phyloP scores from a whole-genome alignment of 2,888 invertebrate genomes.

The Peribatodes rhomboidaria region DNA sequence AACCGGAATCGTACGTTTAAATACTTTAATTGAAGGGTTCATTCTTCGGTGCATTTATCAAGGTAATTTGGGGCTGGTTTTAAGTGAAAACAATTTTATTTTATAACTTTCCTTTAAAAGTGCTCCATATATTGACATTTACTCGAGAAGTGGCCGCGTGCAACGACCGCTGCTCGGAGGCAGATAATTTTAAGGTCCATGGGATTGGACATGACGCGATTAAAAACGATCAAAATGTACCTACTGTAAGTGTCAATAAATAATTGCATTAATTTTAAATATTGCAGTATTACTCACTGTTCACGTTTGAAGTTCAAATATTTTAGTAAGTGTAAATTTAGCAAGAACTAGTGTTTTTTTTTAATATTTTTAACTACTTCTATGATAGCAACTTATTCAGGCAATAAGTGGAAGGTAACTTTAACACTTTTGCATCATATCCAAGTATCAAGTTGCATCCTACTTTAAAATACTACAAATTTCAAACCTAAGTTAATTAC shows the following conservation, averaged over 20 bases:
- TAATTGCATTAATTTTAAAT: background rate
- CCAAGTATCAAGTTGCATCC: background rate
- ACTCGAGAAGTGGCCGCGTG: constrained; percentile 47
- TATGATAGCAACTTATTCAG: too few relatives aligned
- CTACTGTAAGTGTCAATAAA: background rate
- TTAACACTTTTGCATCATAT: too few relatives aligned
- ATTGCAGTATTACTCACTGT: background rate
- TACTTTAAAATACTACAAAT: background rate
- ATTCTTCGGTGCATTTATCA: constrained; percentile 68
- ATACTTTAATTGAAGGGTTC: constrained; percentile 75
- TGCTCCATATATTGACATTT: constrained; percentile 79
- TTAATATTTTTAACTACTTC: too few relatives aligned
- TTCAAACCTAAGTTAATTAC: background rate
- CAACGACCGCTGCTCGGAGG: constrained; percentile 27
- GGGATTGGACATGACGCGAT: background rate
- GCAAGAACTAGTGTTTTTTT: too few relatives aligned
- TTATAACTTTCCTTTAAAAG: constrained; percentile 72
- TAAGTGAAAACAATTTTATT: constrained; percentile 77
- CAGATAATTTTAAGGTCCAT: constrained; percentile 22
- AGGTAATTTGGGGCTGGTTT: constrained; percentile 75
- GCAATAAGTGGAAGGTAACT: too few relatives aligned
- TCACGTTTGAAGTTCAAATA: too few relatives aligned
- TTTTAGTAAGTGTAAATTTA: too few relatives aligned
- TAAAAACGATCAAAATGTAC: constrained; percentile 1
- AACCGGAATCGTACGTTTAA: constrained; percentile 70